Base-by-base conservation (phyloP, 2,113 vertebrate genomes). In the Ascaphus truei region DNA sequence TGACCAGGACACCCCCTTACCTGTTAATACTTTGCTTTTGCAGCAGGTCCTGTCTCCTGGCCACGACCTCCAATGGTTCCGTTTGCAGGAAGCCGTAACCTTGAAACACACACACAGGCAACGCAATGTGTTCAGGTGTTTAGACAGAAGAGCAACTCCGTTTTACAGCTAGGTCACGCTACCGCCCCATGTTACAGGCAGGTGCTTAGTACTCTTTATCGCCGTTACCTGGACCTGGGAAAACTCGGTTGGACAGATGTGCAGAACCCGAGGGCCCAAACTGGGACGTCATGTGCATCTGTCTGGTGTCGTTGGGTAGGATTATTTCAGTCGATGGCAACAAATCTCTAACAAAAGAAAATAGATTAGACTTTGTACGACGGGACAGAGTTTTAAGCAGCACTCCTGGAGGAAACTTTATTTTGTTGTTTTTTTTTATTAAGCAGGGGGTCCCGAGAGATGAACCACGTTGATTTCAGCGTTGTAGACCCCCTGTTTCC, bases 21-120 rank as follows among this genome's bases (percentile, higher is more conserved):
- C 96, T 96, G 87, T 93, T 93, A 71, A 94, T 90, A 66, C 92
- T 95, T 83, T 96, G 96, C 76, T 96, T 97, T 79, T 96, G 93
- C 79, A 94, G 86, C 62, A 96, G 75, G 77, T 98, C 96, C 77
- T 97, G 95, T 84, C 94, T 91, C 79, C 94, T 92, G 62, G 92
- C 88, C 81, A 93, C 80, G 48, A 93, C 89, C 80, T 96, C 96
- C 88, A 96, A 82, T 71, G 93, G 89, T 78, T 98, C 94, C 13
- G 93, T 84, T 45, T 91, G 93, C 65, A 97, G 75, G 81, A 95
- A 93, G 36, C 88, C 81, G 37, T 95, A 98, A 52, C 94, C 95
- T 85, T 80, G n/a, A 62, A 77, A 62, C 61, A 30, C 18, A 65
- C 50, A 39, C 56, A 51, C 3, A 37, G 65, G 22, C 52, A 3